Evolutionary conservation across 1,140 invertebrate genomes (phyloP).

Genomic region (Chelonus insularis): DNA sequence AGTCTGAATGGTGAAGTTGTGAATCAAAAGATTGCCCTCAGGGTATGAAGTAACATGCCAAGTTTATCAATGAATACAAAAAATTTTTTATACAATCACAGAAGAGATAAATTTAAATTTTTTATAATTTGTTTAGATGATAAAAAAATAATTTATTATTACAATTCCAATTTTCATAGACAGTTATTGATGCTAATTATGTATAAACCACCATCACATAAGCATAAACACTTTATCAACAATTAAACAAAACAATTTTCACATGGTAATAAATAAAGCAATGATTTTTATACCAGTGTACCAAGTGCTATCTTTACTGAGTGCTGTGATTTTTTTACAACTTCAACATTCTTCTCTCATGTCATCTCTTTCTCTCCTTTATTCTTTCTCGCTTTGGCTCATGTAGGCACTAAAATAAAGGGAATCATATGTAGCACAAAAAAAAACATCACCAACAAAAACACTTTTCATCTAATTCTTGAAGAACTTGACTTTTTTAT

Average conservation of each 20-base stretch:
- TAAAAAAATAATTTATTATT: too few relatives aligned
- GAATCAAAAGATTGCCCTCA: background rate
- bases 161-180: too few relatives aligned
- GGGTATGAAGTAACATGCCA: background rate
- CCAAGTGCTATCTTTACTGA: conserved; percentile 3
- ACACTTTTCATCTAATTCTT: too few relatives aligned
- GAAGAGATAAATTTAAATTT: conserved; percentile 24
- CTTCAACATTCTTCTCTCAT: conserved; percentile 18
- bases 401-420: background rate
- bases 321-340: background rate
- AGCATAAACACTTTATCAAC: too few relatives aligned
- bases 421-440: background rate
- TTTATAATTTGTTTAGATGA: too few relatives aligned
- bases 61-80: conserved; percentile 25
- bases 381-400: background rate
- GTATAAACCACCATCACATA: too few relatives aligned
- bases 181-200: too few relatives aligned
- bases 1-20: background rate
- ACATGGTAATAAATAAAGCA: too few relatives aligned
- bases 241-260: too few relatives aligned
- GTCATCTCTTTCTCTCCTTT: conserved; percentile 23
- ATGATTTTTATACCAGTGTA: background rate
- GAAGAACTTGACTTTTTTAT: too few relatives aligned
- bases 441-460: too few relatives aligned
- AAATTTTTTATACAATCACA: conserved; percentile 28